Percentiles rank a stretch among this genome's conserved stretches.
phyloP scores from a whole-genome alignment of 2,888 invertebrate genomes.

The Drosophila engyochracea region DNA sequence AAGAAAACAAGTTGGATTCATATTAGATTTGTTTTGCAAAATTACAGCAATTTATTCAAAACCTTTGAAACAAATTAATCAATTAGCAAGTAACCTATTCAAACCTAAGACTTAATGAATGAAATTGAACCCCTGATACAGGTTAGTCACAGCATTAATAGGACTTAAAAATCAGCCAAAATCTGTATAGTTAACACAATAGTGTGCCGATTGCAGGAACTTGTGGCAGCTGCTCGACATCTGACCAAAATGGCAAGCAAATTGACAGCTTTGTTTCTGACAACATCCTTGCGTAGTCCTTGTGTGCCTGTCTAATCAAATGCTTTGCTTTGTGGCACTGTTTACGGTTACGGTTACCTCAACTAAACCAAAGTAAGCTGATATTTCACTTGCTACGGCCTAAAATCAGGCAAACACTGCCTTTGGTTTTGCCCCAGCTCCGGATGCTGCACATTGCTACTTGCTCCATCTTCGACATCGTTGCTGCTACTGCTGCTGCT shows the following conservation, averaged over 20 bases:
- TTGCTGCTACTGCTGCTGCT: constrained; percentile 16
- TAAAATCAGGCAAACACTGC: constrained; percentile 27
- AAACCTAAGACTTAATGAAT: constrained; percentile 8
- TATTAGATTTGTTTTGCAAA: not conserved
- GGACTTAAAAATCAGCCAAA: constrained; percentile 6
- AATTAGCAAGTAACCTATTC: not conserved
- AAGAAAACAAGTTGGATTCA: not conserved
- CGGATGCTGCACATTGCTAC: constrained; percentile 1
- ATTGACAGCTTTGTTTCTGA: constrained; percentile 51
- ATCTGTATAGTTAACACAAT: constrained; percentile 18
- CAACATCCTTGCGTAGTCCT: constrained; percentile 23
- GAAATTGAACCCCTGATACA: too few relatives aligned
- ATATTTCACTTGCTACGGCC: constrained; percentile 48
- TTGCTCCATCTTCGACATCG: not conserved
- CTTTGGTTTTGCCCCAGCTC: constrained; percentile 14
- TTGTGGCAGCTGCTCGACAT: constrained; percentile 2
- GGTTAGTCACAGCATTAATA: not conserved
- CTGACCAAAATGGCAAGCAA: constrained; percentile 27
- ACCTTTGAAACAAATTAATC: not conserved
- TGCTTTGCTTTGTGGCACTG: constrained; percentile 71
- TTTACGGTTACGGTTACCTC: constrained; percentile 57
- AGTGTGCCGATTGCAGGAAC: constrained; percentile 13
- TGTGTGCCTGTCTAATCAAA: constrained; percentile 65
- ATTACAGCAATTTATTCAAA: not conserved
- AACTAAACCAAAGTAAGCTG: constrained; percentile 63